These are phyloP conservation scores for Pelusios castaneus DNA, from an alignment of 2,113 vertebrate genomes.

Conservation along the genomic window DNA sequence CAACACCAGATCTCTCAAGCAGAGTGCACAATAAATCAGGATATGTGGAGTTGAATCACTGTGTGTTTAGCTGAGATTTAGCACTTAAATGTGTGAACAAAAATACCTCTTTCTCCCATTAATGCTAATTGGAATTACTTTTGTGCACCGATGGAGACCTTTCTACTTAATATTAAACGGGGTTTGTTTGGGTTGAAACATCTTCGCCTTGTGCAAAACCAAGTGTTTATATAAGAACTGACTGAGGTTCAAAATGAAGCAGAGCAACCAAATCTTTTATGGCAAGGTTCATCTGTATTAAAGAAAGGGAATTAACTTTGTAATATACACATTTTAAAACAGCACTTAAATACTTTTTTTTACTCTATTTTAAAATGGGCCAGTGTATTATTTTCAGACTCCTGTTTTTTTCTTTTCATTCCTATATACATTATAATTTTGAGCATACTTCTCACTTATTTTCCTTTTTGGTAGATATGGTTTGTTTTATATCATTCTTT, in stretches of 20 bases:
- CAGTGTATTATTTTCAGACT: background rate
- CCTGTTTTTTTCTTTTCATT: background rate
- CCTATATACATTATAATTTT: background rate
- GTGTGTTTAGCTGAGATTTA: constrained; percentile 6
- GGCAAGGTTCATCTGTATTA: background rate
- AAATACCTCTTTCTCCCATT: constrained; percentile 5
- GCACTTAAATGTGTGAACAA: constrained; percentile 4
- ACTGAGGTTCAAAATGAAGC: background rate
- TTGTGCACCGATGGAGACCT: background rate
- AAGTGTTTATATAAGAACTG: background rate
- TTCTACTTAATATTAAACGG: fast-evolving
- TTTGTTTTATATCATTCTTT: background rate
- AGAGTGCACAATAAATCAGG: background rate
- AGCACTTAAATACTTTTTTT: background rate
- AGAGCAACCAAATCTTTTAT: background rate
- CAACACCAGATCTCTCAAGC: background rate
- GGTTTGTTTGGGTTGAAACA: constrained; percentile 2
- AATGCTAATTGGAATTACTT: background rate
- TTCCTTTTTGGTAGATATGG: background rate
- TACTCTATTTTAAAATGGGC: background rate
- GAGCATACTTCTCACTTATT: background rate
- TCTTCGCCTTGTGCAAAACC: background rate
- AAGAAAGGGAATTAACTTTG: background rate
- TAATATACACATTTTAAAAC: background rate
- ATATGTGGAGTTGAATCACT: background rate